Conservation (phyloP, 2,888 invertebrate species). For the Rhagonycha lutea region DNA sequence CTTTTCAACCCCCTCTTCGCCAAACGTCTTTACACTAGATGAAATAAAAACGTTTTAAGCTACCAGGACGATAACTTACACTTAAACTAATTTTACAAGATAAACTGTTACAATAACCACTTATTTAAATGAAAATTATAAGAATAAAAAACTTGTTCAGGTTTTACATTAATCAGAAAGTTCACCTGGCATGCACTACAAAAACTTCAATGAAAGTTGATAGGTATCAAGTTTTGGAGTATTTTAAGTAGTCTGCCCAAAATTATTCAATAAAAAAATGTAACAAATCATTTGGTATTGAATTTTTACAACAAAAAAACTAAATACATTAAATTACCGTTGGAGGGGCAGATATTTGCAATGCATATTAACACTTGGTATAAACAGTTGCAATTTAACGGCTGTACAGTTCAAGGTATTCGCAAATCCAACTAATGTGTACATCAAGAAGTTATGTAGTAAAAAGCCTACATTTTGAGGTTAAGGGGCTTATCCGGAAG, state of each 20-base stretch:
- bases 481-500: too few relatives aligned
- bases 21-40: too few relatives aligned
- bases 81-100: background rate
- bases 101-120: background rate
- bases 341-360: background rate
- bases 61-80: too few relatives aligned
- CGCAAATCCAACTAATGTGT: background rate
- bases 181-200: background rate
- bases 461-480: too few relatives aligned
- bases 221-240: background rate
- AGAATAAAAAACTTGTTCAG: background rate
- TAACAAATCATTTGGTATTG: background rate
- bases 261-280: background rate
- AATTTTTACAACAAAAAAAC: background rate
- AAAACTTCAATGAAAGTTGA: background rate
- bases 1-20: too few relatives aligned
- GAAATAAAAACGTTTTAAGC: too few relatives aligned
- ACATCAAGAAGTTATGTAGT: too few relatives aligned
- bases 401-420: background rate
- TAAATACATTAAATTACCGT: background rate
- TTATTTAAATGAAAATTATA: background rate
- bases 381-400: background rate
- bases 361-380: background rate
- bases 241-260: background rate
- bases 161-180: background rate